Evolutionary conservation across 2,113 vertebrate species (phyloP), one percentile per base, ranked within the genome.

Genomic region (Leucopsar rothschildi): DNA sequence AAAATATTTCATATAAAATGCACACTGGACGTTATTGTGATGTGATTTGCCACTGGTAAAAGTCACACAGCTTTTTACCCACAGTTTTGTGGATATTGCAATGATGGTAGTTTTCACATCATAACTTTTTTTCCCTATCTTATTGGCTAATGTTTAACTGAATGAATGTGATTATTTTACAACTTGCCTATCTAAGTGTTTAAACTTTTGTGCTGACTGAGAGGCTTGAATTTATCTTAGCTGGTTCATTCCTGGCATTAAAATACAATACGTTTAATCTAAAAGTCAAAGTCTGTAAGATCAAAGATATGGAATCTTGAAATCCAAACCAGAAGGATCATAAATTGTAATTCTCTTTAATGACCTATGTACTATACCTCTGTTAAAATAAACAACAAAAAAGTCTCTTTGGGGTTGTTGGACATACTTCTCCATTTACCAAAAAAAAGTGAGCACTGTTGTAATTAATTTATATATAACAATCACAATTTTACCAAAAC

Each of bases 261-360:
- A 96, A 94, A 92, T 93, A 84, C 55, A 93, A 61, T 93, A 79
- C 9, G 53, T 95, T 97, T 96, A 90, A 97, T 97, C 97, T 96
- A 88, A 88, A 92, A 97, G 97, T 92, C 97, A 97, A 97, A 96
- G 97, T 97, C 97, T 96, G 7, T 82, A 90, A 95, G 95, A 96
- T 96, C 96, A 97, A 97, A 97, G 96, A 93, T 96, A 92, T 0
- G 29, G 90, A 97, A 88, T 97, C 93, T 72, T 76, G 90, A 94
- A 90, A 92, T 97, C 78, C 86, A 92, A 93, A 87, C 56, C 33
- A 86, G 75, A 79, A 86, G 88, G 84, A 84, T 93, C 90, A 72
- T 97, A 97, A 97, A 95, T 81, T 73, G 42, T 86, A 81, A 33
- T 92, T 86, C 87, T 45, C 47, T 66, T 66, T 49, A 66, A 56